phyloP scores from a whole-genome alignment of 2,797 vertebrate species.

The Rhyacichthys aspro region DNA sequence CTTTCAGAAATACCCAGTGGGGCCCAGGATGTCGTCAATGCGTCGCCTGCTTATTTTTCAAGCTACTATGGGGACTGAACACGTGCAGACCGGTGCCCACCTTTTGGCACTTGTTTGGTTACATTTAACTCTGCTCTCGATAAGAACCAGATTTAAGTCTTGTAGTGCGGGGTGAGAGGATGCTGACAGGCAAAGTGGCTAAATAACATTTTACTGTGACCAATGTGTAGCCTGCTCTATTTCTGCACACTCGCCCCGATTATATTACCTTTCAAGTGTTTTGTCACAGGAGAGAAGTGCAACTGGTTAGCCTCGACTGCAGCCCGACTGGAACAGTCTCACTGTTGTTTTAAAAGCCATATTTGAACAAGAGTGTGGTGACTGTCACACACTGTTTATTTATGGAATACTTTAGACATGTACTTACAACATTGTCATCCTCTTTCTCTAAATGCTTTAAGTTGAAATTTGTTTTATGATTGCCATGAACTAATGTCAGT shows the following conservation, averaged over 20 bases:
- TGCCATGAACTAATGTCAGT: not conserved
- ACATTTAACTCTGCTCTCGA: constrained; percentile 78
- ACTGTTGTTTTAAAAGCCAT: constrained; percentile 81
- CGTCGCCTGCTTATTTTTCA: constrained; percentile 85
- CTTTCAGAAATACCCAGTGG: constrained; percentile 76
- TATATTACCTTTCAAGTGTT: constrained; percentile 85
- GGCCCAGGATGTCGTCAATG: constrained; percentile 74
- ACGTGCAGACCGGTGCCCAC: constrained; percentile 69
- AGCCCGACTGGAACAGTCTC: constrained; percentile 66
- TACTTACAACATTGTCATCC: constrained; percentile 83
- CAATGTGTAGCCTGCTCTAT: constrained; percentile 82
- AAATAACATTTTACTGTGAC: constrained; percentile 51
- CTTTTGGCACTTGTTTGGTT: constrained; percentile 78
- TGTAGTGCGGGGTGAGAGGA: constrained; percentile 46
- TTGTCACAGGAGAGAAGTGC: constrained; percentile 75
- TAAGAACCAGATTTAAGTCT: constrained; percentile 84
- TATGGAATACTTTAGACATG: constrained; percentile 87
- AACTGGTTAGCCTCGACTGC: constrained; percentile 77
- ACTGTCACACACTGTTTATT: constrained; percentile 82
- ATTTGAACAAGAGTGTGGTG: constrained; percentile 79
- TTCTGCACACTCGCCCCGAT: constrained; percentile 74
- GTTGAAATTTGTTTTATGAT: not conserved
- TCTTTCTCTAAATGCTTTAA: constrained; percentile 51
- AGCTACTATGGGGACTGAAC: constrained; percentile 80
- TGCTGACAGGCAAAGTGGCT: constrained; percentile 46